Conservation (phyloP, 64 coral and sea anemone species). For the Stichodactyla mertensii region DNA sequence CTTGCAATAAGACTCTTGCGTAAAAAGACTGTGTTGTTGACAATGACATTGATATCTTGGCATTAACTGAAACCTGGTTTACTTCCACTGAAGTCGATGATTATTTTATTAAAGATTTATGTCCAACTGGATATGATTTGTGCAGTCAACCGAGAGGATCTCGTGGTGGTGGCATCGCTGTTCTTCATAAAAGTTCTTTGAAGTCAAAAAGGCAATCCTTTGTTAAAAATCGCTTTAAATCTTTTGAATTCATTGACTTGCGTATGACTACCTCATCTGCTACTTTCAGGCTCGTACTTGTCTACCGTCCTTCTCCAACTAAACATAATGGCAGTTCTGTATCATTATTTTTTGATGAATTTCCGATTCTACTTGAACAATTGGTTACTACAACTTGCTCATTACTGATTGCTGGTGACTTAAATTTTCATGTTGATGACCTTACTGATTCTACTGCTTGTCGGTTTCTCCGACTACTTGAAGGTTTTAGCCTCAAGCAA, state of each 20-base stretch:
- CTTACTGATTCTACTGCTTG: background rate
- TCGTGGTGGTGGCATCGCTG: conserved; percentile 35
- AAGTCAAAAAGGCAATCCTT: conserved; percentile 26
- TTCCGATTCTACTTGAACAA: conserved; percentile 13
- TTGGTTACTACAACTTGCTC: background rate
- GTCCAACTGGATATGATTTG: conserved; percentile 42
- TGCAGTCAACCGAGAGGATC: conserved; percentile 31
- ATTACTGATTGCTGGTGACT: conserved; percentile 29
- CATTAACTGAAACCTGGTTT: background rate
- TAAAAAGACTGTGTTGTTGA: conserved; percentile 20
- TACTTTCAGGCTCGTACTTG: background rate
- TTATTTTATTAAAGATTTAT: conserved; percentile 29
- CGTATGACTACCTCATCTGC: conserved; percentile 17
- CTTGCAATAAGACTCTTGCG: background rate
- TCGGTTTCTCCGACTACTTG: conserved; percentile 18
- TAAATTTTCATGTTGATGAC: conserved; percentile 44
- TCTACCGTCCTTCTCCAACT: conserved; percentile 29
- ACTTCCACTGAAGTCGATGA: background rate
- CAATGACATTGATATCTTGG: background rate
- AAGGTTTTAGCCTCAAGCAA: conserved; percentile 11
- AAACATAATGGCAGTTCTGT: background rate
- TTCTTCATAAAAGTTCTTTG: conserved; percentile 38
- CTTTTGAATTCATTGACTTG: conserved; percentile 58
- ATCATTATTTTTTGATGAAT: conserved; percentile 32
- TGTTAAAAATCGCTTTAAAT: conserved; percentile 20